Evolutionary conservation across 2,888 invertebrate genomes (phyloP), one percentile per base, ranked within the genome.

Genomic region (Epiperipatus broadwayi): DNA sequence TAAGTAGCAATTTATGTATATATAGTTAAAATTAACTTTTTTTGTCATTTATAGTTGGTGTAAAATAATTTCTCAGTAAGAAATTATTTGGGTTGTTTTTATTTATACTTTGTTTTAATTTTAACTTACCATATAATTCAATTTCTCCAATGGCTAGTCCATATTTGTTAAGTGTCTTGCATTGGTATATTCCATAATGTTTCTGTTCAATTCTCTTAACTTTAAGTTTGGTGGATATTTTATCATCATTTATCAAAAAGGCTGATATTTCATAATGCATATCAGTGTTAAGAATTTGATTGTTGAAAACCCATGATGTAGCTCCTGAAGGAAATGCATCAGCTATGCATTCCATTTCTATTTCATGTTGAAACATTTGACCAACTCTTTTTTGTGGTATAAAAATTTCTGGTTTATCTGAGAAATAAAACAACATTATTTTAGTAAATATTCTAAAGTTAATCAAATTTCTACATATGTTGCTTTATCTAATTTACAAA

Each of bases 241-340:
- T 84, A 53, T 87, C 84, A 52, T 87, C 85, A 0, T 81, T 81
- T 0, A 81, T 81, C 3, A 83, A 81, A 55, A 83, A 85, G 54
- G 84, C 81, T 0, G 84, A 83, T 49, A 87, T 21, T 5, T 71
- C 67, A 56, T 81, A 81, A 63, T 87, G 85, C 53, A 85, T 85
- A 59, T 85, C 85, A 53, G 84, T 84, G 1, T 79, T 75, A 3
- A 87, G 58, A 43, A 75, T 73, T 1, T 74, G 65, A 37, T 83
- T 83, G 49, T 65, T 64, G 56, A 87, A 87, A 3, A 79, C 64
- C 91, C 91, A 91, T 1, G 73, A 70, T 45, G 91, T 83, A 1
- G 80, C 81, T 0, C 91, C 89, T 3, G 83, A 83, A 0, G 91
- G 91, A 59, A 85, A 87, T 0, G 89, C 89, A 55, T 84, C 84